These are phyloP conservation scores for Thalassoma bifasciatum DNA, from an alignment of 2,113 vertebrate genomes.

Conservation along the genomic window DNA sequence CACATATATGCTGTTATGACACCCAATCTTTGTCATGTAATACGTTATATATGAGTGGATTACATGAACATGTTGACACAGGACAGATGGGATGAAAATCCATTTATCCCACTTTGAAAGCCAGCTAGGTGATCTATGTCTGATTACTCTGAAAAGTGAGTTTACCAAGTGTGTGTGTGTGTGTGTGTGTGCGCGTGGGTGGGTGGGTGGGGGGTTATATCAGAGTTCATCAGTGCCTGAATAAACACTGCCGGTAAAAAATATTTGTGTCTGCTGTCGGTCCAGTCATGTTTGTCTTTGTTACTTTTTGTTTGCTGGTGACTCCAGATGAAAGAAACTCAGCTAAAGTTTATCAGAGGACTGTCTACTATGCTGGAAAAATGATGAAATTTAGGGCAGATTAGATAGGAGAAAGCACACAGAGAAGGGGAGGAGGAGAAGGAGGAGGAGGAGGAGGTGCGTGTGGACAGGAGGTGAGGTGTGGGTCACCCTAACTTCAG, in stretches of 20 bases:
- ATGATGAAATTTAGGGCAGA: background rate
- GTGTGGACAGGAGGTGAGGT: conserved; percentile 8
- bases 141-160: conserved; percentile 31
- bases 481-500: conserved; percentile 64
- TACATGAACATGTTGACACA: conserved; percentile 44
- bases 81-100: conserved; percentile 42
- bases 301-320: conserved; percentile 55
- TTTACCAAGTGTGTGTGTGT: conserved; percentile 1
- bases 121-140: conserved; percentile 5
- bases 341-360: conserved; percentile 55
- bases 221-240: conserved; percentile 52
- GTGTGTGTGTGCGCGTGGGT: conserved; percentile 9
- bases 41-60: conserved; percentile 53
- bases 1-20: conserved; percentile 3
- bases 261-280: conserved; percentile 64
- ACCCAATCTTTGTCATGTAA: conserved; percentile 42
- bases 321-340: conserved; percentile 54
- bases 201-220: conserved; percentile 6
- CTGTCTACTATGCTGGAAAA: background rate
- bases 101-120: conserved; percentile 8
- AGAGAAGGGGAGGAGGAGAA: background rate
- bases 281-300: conserved; percentile 60
- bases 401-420: background rate
- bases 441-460: background rate
- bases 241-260: conserved; percentile 66